Evolutionary conservation across 2,888 invertebrate genomes (phyloP).

Genomic region (Smittia aterrima): DNA sequence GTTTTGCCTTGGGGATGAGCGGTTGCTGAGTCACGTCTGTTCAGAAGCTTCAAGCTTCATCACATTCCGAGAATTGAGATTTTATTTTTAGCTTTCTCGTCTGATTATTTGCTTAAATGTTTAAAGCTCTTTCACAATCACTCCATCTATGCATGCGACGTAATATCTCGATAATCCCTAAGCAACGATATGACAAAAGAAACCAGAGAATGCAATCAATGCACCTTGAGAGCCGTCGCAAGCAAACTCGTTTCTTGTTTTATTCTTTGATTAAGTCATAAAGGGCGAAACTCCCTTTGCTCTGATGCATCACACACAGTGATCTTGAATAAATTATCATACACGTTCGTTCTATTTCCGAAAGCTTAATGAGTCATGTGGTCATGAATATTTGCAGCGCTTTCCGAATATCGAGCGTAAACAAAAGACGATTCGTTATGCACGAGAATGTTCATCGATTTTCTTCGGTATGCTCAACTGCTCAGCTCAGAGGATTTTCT

Average conservation of each 20-base stretch:
- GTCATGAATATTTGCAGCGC: neutral
- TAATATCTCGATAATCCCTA: too few relatives aligned
- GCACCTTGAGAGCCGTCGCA: too few relatives aligned
- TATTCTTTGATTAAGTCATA: constrained; percentile 13
- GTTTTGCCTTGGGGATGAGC: neutral
- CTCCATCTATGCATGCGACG: too few relatives aligned
- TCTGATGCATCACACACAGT: neutral
- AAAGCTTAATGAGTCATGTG: neutral
- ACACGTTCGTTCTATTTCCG: neutral
- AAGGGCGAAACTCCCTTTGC: neutral
- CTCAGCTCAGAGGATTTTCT: too few relatives aligned
- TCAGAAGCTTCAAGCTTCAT: too few relatives aligned
- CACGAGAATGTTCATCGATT: neutral
- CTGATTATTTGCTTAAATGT: too few relatives aligned
- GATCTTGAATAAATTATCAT: constrained; percentile 14
- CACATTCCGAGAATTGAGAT: too few relatives aligned
- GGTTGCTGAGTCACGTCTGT: too few relatives aligned
- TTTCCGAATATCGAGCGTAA: neutral
- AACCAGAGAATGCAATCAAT: too few relatives aligned
- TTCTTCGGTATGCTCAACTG: neutral
- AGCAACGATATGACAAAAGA: too few relatives aligned
- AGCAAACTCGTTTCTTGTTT: neutral
- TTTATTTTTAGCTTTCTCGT: too few relatives aligned
- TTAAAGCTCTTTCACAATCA: too few relatives aligned
- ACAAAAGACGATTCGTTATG: neutral